These are phyloP conservation scores for Phylloscopus collybita DNA, from an alignment of 2,797 vertebrate species.

Conservation along the genomic window DNA sequence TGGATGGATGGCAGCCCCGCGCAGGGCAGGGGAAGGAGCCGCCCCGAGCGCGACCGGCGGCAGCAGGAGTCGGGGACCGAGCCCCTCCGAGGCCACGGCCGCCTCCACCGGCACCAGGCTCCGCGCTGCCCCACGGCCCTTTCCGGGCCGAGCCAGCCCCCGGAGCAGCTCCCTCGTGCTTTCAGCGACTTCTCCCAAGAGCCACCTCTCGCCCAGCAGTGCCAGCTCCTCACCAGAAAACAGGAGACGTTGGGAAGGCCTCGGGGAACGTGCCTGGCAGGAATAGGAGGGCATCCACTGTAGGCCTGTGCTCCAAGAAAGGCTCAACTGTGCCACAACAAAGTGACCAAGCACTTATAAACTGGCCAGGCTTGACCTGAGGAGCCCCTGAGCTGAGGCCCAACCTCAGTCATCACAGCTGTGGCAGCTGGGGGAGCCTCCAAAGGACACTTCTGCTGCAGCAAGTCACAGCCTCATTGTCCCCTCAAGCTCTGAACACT, in stretches of 20 bases:
- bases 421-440: not conserved
- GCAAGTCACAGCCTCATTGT: not conserved
- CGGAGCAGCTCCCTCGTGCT: not conserved
- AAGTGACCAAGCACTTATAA: not conserved
- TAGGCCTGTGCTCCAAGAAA: not conserved
- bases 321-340: not conserved
- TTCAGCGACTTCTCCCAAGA: not conserved
- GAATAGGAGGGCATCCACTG: not conserved
- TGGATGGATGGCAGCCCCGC: constrained; percentile 70
- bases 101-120: not conserved
- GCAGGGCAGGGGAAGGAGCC: constrained; percentile 58
- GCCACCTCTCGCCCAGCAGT: not conserved
- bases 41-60: not conserved
- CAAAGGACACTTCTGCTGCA: not conserved
- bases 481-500: constrained; percentile 12
- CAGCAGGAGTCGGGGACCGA: not conserved
- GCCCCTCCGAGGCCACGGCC: not conserved
- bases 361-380: not conserved
- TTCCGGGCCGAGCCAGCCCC: not conserved
- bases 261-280: not conserved
- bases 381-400: not conserved
- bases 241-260: not conserved
- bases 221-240: not conserved
- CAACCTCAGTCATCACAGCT: not conserved
- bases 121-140: not conserved